These are phyloP conservation scores for Eulithis prunata DNA, from an alignment of 2,888 invertebrate genomes.

Conservation along the genomic window DNA sequence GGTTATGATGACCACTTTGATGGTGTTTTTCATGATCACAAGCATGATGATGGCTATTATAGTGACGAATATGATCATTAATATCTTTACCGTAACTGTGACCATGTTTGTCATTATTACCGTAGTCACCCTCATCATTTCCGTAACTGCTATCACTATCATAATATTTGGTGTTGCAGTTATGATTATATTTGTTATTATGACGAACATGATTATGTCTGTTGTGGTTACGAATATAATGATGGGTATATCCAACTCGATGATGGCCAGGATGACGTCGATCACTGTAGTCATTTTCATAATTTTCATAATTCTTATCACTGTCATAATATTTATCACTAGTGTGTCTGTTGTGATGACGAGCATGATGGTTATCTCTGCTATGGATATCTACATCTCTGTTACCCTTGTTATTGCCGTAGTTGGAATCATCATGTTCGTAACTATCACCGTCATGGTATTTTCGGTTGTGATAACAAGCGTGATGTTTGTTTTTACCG, in stretches of 20 bases:
- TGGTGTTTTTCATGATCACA: neutral
- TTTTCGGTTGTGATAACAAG: neutral
- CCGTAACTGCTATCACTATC: neutral
- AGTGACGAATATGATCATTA: neutral
- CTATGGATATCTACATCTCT: no score
- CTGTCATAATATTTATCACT: no score
- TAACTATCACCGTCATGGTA: no score
- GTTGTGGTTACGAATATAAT: neutral
- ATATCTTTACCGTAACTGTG: neutral
- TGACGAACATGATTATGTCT: neutral
- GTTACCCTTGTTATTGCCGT: no score
- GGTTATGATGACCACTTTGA: neutral
- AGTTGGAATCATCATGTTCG: no score
- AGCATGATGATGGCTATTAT: neutral
- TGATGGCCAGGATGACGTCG: no score
- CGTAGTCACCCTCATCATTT: neutral
- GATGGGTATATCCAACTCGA: no score
- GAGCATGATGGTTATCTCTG: no score
- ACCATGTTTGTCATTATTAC: neutral
- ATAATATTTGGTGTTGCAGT: neutral
- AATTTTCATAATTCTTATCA: no score
- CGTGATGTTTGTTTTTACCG: neutral
- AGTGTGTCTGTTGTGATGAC: no score
- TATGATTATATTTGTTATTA: neutral
- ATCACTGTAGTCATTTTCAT: no score